Percentiles rank a stretch among this genome's conserved stretches.
phyloP scores from a whole-genome alignment of 2,888 invertebrate genomes.

The Mycogona germanica region DNA sequence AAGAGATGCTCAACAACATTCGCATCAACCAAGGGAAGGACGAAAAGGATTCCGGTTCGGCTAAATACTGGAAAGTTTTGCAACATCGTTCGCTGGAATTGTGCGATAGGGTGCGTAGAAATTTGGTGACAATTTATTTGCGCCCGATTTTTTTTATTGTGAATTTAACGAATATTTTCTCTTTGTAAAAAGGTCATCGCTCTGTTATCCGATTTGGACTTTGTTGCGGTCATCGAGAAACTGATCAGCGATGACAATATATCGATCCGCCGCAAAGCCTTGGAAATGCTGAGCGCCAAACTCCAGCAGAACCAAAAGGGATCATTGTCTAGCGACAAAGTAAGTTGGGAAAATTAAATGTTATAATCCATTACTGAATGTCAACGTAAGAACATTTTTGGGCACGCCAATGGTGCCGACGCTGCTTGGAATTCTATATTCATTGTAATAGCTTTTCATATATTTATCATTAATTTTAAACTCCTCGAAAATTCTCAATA shows the following conservation, averaged over 20 bases:
- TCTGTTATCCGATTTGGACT: conserved; percentile 62
- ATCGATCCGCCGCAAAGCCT: conserved; percentile 60
- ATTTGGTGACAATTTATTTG: neutral
- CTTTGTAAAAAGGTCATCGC: conserved; percentile 30
- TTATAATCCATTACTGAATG: no score
- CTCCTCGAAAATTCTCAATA: no score
- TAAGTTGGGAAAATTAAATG: no score
- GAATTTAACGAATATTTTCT: neutral
- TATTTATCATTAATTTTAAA: neutral
- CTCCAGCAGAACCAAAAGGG: conserved; percentile 56
- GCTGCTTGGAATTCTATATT: no score
- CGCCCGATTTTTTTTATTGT: neutral
- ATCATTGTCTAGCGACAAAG: no score
- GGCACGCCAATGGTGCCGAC: no score
- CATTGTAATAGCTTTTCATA: neutral
- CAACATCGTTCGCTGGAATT: conserved; percentile 65
- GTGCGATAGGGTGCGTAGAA: conserved; percentile 50
- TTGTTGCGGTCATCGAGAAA: conserved; percentile 61
- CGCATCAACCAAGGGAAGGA: neutral
- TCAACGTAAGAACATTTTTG: no score
- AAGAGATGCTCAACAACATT: neutral
- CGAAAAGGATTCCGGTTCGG: neutral
- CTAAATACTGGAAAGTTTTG: conserved; percentile 70
- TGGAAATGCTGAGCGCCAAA: conserved; percentile 74
- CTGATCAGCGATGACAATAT: conserved; percentile 53